Evolutionary conservation across 2,113 vertebrate genomes (phyloP), one percentile per base, ranked within the genome.

Genomic region (Circaetus cinerascens): DNA sequence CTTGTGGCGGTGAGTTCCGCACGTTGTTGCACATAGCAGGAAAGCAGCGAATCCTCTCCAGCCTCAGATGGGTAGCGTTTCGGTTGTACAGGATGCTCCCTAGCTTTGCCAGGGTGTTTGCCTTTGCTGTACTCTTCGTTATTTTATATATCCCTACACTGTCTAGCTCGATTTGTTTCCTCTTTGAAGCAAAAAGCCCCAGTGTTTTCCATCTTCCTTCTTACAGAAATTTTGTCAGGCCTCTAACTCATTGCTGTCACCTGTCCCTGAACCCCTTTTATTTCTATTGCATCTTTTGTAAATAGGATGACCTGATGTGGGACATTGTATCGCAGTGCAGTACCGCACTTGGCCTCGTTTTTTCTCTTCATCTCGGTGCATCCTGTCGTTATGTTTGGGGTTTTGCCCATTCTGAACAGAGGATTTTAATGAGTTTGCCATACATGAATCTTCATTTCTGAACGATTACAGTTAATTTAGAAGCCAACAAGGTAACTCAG

Each of bases 201-300:
- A 25, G n/a, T 30, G 13, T 88, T 96, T 97, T 95, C 77, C 38
- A 20, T 91, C 48, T 95, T 29, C 9, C 4, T 32, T 93, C 71
- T 64, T 68, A 63, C 7, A 75, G 74, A 88, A 82, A 45, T 76
- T 40, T 87, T 79, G 43, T 55, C 62, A 83, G n/a, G 50, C 26
- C 66, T 88, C 57, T 94, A 73, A 90, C 25, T 94, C 57, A 40
- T 25, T 36, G n/a, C 55, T 88, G 50, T 94, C 62, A 93, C 59
- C 53, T 86, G 66, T 88, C 87, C 89, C 62, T 71, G 87, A 91
- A 82, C 48, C 14, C 15, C 55, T 90, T 95, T 79, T 71, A 66
- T 73, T 93, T 95, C 86, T 82, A 4, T 38, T 76, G 38, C 34
- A 45, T 69, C 80, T 91, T 76, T 78, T 85, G 62, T 66, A 72